Conservation (phyloP, 2,113 vertebrate genomes). For the Cervus canadensis region DNA sequence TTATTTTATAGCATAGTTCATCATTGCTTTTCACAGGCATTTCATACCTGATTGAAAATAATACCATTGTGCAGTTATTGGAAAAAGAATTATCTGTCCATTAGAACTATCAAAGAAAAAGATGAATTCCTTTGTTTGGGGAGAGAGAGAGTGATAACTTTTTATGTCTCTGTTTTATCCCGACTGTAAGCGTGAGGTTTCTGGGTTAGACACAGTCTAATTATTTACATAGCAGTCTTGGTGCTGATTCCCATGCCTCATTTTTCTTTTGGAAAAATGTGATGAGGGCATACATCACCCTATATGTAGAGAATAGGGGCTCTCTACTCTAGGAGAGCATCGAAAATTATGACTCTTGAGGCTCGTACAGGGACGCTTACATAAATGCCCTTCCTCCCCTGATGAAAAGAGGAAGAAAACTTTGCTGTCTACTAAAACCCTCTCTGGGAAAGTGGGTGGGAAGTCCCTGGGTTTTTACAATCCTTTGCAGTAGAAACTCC, state of each 20-base stretch:
- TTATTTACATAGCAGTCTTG: not conserved
- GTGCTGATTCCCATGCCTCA: not conserved
- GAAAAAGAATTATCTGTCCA: not conserved
- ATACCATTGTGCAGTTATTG: not conserved
- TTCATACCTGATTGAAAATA: not conserved
- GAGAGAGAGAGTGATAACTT: not conserved
- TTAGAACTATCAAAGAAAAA: not conserved
- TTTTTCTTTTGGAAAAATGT: not conserved
- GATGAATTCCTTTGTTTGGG: not conserved
- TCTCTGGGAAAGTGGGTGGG: not conserved
- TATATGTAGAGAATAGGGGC: not conserved
- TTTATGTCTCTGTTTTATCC: not conserved
- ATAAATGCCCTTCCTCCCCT: not conserved
- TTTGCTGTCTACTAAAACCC: not conserved
- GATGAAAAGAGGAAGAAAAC: not conserved
- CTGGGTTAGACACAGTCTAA: not conserved
- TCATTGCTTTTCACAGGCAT: not conserved
- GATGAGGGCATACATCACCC: not conserved
- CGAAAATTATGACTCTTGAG: not conserved
- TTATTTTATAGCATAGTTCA: not conserved
- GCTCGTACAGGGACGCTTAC: accelerated
- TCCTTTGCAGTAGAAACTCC: not conserved
- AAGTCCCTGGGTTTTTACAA: not conserved
- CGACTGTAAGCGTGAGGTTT: not conserved
- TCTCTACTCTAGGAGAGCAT: not conserved